These are phyloP conservation scores for Cyclopterus lumpus DNA, from an alignment of 2,797 vertebrate species.

Conservation along the genomic window DNA sequence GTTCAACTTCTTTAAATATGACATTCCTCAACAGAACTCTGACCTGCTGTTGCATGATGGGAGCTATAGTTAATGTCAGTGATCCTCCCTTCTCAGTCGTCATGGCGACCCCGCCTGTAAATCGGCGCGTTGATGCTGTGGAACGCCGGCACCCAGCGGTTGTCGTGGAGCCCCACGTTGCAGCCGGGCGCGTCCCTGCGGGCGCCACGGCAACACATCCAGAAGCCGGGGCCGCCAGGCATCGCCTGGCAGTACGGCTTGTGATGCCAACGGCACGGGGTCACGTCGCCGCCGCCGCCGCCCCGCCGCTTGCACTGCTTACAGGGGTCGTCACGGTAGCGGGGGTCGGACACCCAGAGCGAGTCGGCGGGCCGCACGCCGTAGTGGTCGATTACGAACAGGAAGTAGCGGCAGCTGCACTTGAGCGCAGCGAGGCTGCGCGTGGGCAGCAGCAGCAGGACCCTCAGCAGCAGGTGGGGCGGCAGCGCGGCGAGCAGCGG, in stretches of 20 bases:
- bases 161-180: constrained; percentile 97
- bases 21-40: neutral
- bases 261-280: constrained; percentile 97
- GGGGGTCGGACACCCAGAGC: constrained; percentile 94
- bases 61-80: neutral
- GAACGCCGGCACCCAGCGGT: constrained; percentile 94
- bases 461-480: constrained; percentile 92
- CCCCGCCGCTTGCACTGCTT: constrained; percentile 96
- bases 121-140: constrained; percentile 91
- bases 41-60: constrained; percentile 23
- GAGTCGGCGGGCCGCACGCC: constrained; percentile 93
- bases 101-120: constrained; percentile 82
- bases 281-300: constrained; percentile 90
- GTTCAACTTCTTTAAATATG: neutral
- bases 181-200: constrained; percentile 92
- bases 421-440: constrained; percentile 93
- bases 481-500: constrained; percentile 91
- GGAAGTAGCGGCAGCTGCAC: constrained; percentile 94
- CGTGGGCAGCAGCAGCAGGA: constrained; percentile 92
- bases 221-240: constrained; percentile 95
- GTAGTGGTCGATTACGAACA: constrained; percentile 92
- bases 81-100: constrained; percentile 8
- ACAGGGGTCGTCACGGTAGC: constrained; percentile 96
- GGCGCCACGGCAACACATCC: constrained; percentile 95
- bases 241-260: constrained; percentile 96